A percentile compares a stretch with the other conserved stretches of the same genome.
These are phyloP conservation scores for Felis chaus DNA, from an alignment of 2,113 vertebrate genomes.

Conservation along the genomic window DNA sequence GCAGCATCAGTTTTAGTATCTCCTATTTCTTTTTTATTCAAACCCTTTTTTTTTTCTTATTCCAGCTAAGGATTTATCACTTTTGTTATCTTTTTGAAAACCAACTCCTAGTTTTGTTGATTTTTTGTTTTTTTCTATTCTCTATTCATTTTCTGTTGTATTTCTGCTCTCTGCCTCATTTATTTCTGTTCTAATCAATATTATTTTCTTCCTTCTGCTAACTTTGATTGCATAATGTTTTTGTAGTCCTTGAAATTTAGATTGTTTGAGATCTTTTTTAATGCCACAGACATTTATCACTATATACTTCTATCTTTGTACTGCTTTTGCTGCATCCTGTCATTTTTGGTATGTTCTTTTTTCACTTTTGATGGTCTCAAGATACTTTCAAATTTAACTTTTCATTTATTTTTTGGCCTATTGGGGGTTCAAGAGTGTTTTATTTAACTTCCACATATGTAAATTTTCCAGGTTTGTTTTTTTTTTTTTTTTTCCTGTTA, in stretches of 20 bases:
- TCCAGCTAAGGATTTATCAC: neutral
- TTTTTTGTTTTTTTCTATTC: neutral
- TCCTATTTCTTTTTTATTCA: neutral
- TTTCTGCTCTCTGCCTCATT: neutral
- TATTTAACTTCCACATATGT: neutral
- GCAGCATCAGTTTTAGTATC: neutral
- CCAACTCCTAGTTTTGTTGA: neutral
- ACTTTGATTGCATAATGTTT: neutral
- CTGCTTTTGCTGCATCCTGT: neutral
- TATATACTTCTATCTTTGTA: neutral
- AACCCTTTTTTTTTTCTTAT: neutral
- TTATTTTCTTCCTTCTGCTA: neutral
- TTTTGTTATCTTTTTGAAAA: neutral
- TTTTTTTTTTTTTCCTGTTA: neutral
- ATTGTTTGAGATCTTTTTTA: neutral
- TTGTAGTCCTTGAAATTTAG: neutral
- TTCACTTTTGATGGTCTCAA: neutral
- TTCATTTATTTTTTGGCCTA: neutral
- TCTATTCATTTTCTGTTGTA: neutral
- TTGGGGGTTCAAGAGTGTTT: neutral
- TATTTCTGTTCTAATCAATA: neutral
- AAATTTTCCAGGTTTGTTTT: neutral
- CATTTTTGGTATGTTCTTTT: neutral
- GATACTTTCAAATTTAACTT: neutral
- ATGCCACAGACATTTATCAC: neutral